phyloP scores from a whole-genome alignment of 1,140 invertebrate genomes.

The Leptinotarsa defecta region DNA sequence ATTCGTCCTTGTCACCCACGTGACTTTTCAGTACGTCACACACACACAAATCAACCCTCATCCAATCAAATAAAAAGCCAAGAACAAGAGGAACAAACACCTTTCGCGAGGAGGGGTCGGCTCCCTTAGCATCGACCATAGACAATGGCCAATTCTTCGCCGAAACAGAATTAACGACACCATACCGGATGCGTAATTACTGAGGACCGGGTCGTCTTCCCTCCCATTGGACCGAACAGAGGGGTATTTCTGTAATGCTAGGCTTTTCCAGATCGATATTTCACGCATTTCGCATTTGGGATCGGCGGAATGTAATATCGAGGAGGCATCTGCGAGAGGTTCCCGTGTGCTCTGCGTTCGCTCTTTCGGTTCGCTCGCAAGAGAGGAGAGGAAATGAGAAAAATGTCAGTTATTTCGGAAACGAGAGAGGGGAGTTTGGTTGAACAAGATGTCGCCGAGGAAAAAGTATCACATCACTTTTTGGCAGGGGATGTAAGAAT shows the following conservation, averaged over 20 bases:
- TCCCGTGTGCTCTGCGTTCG: background rate
- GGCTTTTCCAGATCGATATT: conserved; percentile 17
- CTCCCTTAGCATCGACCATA: background rate
- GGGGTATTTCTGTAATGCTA: conserved; percentile 2
- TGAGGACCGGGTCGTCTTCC: background rate
- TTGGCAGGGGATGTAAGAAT: too few relatives aligned
- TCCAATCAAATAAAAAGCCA: conserved; percentile 20
- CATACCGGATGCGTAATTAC: conserved; percentile 27
- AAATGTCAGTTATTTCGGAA: background rate
- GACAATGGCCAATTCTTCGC: conserved; percentile 16
- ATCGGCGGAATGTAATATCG: conserved; percentile 16
- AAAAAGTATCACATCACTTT: too few relatives aligned
- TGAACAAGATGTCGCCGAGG: too few relatives aligned
- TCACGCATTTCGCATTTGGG: conserved; percentile 16
- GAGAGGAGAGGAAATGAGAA: conserved; percentile 11
- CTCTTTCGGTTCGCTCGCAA: background rate
- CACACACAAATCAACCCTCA: background rate
- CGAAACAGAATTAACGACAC: conserved; percentile 20
- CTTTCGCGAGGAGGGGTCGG: background rate
- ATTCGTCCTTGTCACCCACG: background rate
- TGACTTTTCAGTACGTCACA: background rate
- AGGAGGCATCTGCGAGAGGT: conserved; percentile 1
- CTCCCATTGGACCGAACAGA: conserved; percentile 1
- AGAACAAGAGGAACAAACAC: conserved; percentile 16
- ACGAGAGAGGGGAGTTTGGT: background rate